These are phyloP conservation scores for Australoheros scitulus DNA, from an alignment of 2,113 vertebrate genomes.

Conservation along the genomic window DNA sequence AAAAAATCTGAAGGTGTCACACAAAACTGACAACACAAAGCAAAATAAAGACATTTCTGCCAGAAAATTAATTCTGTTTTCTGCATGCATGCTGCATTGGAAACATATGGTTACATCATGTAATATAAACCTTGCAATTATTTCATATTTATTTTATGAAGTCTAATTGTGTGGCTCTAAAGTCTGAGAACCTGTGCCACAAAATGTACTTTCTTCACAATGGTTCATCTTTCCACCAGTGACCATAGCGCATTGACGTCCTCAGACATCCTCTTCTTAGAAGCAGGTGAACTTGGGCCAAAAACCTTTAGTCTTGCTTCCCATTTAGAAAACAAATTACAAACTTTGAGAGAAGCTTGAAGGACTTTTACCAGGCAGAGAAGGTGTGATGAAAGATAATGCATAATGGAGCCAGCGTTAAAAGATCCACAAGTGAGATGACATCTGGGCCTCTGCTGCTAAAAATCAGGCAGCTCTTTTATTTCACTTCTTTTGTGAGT, in stretches of 20 bases:
- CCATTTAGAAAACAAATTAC: background rate
- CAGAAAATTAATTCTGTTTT: background rate
- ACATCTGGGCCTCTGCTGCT: background rate
- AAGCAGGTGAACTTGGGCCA: background rate
- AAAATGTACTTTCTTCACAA: background rate
- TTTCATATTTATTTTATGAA: too few relatives aligned
- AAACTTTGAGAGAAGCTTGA: background rate
- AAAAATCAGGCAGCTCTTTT: background rate
- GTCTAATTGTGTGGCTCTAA: too few relatives aligned
- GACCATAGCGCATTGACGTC: background rate
- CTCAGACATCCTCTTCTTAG: background rate
- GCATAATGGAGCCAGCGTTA: background rate
- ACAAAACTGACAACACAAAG: background rate
- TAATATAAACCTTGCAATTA: too few relatives aligned
- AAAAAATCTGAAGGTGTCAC: background rate
- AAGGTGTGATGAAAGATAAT: background rate
- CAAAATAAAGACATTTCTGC: background rate
- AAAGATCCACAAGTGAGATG: background rate
- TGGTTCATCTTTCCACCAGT: background rate
- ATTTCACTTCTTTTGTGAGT: background rate
- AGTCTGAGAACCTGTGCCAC: background rate
- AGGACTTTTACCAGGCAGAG: rapidly evolving
- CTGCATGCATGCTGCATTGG: background rate
- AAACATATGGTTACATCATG: background rate
- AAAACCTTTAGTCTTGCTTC: background rate